Evolutionary conservation across 2,113 vertebrate genomes (phyloP).

Genomic region (Crotalus helleri): DNA sequence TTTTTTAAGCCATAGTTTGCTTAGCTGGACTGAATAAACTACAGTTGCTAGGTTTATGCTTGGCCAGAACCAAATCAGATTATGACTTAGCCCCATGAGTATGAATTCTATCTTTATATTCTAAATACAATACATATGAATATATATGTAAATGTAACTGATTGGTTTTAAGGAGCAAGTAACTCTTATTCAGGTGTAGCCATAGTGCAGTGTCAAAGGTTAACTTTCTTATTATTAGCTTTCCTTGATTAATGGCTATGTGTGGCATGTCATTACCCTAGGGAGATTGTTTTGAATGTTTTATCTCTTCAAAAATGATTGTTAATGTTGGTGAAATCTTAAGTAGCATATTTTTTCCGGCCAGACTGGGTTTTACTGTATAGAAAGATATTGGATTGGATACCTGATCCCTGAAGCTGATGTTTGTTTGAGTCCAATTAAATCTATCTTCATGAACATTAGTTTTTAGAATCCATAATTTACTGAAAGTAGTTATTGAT

Average conservation of each 20-base stretch:
- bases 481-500: not conserved
- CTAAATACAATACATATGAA: not conserved
- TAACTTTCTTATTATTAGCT: slow-evolving; percentile 20
- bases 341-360: slow-evolving; percentile 5
- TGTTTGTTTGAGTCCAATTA: not conserved
- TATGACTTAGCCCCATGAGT: not conserved
- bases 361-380: not conserved
- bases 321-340: slow-evolving; percentile 21
- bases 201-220: not conserved
- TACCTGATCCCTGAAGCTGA: not conserved
- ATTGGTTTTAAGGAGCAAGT: slow-evolving; percentile 20
- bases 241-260: slow-evolving; percentile 17
- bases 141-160: slow-evolving; percentile 20
- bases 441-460: not conserved
- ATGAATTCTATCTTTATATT: not conserved
- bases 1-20: not conserved
- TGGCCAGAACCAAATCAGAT: not conserved
- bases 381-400: not conserved
- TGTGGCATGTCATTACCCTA: not conserved
- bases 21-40: not conserved
- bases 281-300: not conserved
- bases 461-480: not conserved
- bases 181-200: not conserved
- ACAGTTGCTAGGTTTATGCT: not conserved
- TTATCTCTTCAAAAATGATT: not conserved